These are phyloP conservation scores for Boulengeromyrus knoepffleri DNA, from an alignment of 2,113 vertebrate species.

Conservation along the genomic window DNA sequence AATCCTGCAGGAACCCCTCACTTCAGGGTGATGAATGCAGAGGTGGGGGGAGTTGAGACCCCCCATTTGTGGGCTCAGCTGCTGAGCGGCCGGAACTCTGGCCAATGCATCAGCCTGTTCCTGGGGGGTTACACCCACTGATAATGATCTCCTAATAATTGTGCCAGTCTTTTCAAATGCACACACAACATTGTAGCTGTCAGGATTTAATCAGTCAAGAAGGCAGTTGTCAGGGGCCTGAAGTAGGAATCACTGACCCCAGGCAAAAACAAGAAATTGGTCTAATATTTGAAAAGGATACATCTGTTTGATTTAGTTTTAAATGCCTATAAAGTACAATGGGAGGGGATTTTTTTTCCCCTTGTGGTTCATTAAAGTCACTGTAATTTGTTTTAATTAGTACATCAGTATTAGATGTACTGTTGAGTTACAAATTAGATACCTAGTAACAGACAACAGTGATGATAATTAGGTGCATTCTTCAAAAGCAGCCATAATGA, in stretches of 20 bases:
- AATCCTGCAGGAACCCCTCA: not conserved
- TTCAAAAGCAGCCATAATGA: not conserved
- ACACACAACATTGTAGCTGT: conserved; percentile 87
- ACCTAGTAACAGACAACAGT: not conserved
- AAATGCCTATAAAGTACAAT: not conserved
- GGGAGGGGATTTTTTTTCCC: not conserved
- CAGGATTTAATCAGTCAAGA: conserved; percentile 87
- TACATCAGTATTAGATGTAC: not conserved
- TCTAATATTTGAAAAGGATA: not conserved
- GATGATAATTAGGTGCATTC: not conserved
- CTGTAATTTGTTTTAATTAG: conserved; percentile 2
- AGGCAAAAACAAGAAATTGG: conserved; percentile 63
- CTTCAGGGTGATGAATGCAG: conserved; percentile 90
- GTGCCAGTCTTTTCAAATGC: conserved; percentile 88
- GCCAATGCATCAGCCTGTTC: conserved; percentile 38
- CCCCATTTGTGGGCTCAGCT: conserved; percentile 83
- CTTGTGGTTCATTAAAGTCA: not conserved
- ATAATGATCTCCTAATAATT: conserved; percentile 72
- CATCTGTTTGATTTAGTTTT: not conserved
- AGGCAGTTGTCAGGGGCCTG: conserved; percentile 80
- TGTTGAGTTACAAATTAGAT: not conserved
- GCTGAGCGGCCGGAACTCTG: conserved; percentile 31
- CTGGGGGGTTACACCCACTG: conserved; percentile 68
- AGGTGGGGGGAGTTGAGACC: conserved; percentile 71
- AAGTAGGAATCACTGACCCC: conserved; percentile 76